Evolutionary conservation across 2,113 vertebrate genomes (phyloP).

Genomic region (Phalacrocorax pelagicus): DNA sequence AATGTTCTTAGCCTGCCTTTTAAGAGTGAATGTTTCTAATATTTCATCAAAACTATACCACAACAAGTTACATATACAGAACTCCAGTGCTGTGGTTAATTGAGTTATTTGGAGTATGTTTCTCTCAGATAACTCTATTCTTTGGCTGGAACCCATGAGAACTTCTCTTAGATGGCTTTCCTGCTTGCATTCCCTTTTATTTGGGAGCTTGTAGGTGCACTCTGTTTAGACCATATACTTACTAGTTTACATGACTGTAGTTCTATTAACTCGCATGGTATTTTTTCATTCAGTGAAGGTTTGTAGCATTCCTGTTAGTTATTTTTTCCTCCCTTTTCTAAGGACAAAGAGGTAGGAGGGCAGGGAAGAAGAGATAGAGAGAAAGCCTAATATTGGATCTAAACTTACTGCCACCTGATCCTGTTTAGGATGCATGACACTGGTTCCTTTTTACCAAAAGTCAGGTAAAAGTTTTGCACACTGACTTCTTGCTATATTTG

Average conservation of each 20-base stretch:
- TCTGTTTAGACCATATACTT: not conserved
- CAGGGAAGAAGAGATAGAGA: not conserved
- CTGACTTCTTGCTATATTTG: not conserved
- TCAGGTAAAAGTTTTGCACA: not conserved
- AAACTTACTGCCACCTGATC: not conserved
- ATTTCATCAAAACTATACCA: not conserved
- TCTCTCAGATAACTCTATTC: not conserved
- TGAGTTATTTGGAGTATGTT: not conserved
- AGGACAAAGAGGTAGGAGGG: too few species aligned
- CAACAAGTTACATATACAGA: not conserved
- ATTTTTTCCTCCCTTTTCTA: not conserved
- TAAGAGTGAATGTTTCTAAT: not conserved
- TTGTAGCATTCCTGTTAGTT: not conserved
- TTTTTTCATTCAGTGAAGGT: not conserved
- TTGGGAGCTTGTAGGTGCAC: not conserved
- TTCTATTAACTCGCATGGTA: not conserved
- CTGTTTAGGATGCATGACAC: not conserved
- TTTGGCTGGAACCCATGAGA: not conserved
- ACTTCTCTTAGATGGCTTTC: not conserved
- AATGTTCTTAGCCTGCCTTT: not conserved
- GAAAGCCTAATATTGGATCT: not conserved
- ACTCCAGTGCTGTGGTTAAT: not conserved
- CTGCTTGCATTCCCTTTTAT: not conserved
- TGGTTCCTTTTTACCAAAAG: not conserved
- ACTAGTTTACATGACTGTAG: not conserved